A percentile compares a stretch with the other conserved stretches of the same genome.
phyloP scores from a whole-genome alignment of 2,888 invertebrate species.

The Perithous albicinctus region DNA sequence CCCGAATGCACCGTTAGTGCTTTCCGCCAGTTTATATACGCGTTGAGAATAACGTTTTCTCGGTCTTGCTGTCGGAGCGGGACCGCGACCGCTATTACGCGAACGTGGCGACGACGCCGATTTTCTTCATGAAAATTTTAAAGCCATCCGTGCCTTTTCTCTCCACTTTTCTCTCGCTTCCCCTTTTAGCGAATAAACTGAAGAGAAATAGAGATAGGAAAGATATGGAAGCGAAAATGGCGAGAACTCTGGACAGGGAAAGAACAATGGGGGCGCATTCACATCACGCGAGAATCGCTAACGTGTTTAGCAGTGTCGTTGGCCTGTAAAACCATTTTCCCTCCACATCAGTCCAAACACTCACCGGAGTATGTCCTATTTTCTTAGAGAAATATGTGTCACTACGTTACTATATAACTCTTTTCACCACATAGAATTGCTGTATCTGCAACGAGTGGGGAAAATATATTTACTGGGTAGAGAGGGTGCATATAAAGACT shows the following conservation, averaged over 20 bases:
- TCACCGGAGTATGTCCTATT: neutral
- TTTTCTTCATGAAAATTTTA: conserved; percentile 63
- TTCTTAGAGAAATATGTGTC: conserved; percentile 17
- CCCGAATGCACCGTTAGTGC: conserved; percentile 74
- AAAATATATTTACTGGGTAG: neutral
- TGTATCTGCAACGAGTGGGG: neutral
- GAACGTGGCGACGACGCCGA: conserved; percentile 59
- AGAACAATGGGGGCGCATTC: conserved; percentile 30
- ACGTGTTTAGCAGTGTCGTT: conserved; percentile 24
- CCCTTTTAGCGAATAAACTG: conserved; percentile 7
- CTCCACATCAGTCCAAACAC: conserved; percentile 23
- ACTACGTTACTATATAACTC: neutral
- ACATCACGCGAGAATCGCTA: conserved; percentile 31
- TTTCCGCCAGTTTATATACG: conserved; percentile 77
- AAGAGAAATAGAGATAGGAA: neutral
- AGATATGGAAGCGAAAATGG: conserved; percentile 13
- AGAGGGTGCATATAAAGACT: neutral
- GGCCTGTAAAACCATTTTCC: conserved; percentile 36
- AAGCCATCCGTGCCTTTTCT: conserved; percentile 1
- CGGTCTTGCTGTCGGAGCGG: conserved; percentile 62
- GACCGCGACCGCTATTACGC: conserved; percentile 47
- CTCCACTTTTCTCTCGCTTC: neutral
- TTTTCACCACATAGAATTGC: neutral
- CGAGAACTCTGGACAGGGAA: conserved; percentile 4
- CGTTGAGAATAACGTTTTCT: conserved; percentile 77